Conservation (phyloP, 2,888 invertebrate genomes). For the Tipula confusa region DNA sequence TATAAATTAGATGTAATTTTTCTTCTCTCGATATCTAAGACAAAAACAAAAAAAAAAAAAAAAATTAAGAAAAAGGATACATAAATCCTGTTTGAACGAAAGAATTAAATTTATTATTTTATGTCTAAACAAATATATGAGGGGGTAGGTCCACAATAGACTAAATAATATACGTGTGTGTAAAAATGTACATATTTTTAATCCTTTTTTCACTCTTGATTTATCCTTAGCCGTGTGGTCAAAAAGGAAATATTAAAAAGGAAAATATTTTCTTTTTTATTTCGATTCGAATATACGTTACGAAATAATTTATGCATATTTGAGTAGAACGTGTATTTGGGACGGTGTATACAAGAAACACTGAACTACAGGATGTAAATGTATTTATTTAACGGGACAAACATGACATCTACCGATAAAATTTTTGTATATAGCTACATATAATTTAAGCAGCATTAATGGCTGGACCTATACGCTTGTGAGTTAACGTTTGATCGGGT, state of each 20-base stretch:
- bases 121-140: background rate
- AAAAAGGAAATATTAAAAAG: background rate
- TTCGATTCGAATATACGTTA: background rate
- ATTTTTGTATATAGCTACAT: background rate
- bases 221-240: background rate
- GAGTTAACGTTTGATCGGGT: background rate
- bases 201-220: slow-evolving; percentile 15
- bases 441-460: background rate
- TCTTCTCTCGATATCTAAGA: background rate
- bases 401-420: too few species aligned
- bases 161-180: background rate
- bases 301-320: slow-evolving; percentile 7
- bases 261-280: background rate
- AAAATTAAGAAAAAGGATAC: background rate
- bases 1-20: background rate
- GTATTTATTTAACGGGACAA: background rate
- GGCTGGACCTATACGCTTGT: background rate
- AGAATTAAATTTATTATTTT: background rate
- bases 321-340: background rate
- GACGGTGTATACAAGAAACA: background rate
- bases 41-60: background rate
- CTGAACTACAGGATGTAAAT: too few species aligned
- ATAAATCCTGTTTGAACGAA: background rate
- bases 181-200: background rate
- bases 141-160: background rate